Conservation (phyloP, 2,888 invertebrate genomes). For the Microctonus aethiopoides region DNA sequence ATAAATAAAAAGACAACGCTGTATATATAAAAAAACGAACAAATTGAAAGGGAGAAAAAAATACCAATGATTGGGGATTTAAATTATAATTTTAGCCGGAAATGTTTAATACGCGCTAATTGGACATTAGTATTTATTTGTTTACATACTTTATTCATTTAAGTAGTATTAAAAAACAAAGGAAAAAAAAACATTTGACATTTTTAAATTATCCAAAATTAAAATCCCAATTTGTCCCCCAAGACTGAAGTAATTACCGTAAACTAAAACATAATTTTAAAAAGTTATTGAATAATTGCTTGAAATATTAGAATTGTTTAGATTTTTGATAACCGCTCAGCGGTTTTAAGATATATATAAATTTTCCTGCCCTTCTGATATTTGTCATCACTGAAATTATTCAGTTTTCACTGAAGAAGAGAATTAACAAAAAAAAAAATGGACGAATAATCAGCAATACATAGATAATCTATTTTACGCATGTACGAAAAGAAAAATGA, state of each 20-base stretch:
- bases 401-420: conserved; percentile 54
- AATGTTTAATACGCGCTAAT: not conserved
- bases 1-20: not conserved
- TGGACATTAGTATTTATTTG: not conserved
- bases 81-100: conserved; percentile 35
- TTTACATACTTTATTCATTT: too few relatives aligned
- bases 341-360: conserved; percentile 12
- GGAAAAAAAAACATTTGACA: too few relatives aligned
- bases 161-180: too few relatives aligned
- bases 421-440: conserved; percentile 45
- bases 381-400: conserved; percentile 52
- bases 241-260: conserved; percentile 61
- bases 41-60: not conserved
- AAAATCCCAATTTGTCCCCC: not conserved
- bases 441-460: conserved; percentile 12
- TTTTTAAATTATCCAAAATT: too few relatives aligned
- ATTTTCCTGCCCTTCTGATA: conserved; percentile 43
- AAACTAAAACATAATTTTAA: conserved; percentile 38
- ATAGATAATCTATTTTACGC: conserved; percentile 51
- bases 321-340: conserved; percentile 29
- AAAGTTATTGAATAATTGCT: conserved; percentile 37
- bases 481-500: conserved; percentile 34
- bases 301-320: conserved; percentile 34
- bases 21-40: not conserved
- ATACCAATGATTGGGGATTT: conserved; percentile 12